phyloP scores from a whole-genome alignment of 2,113 vertebrate species.

The Rafetus swinhoei region DNA sequence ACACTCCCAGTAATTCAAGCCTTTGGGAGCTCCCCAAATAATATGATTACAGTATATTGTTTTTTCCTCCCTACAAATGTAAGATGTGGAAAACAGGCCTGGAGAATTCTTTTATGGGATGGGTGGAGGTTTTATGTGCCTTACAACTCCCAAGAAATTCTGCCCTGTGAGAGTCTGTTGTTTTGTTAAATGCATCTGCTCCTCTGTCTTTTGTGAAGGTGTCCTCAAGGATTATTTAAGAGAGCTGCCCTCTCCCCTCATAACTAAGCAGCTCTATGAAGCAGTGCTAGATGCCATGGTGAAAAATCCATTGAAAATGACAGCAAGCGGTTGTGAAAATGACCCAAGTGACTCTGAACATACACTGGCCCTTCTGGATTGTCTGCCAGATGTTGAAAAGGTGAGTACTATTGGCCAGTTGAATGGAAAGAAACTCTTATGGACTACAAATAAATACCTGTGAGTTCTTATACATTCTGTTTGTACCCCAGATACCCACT shows the following conservation, averaged over 20 bases:
- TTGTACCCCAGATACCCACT: accelerated
- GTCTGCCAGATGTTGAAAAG: conserved; percentile 92
- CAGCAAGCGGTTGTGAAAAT: conserved; percentile 87
- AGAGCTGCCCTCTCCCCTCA: conserved; percentile 94
- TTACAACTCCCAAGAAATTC: background rate
- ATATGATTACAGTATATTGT: accelerated
- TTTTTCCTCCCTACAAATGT: background rate
- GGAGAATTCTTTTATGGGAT: background rate
- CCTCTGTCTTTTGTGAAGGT: conserved; percentile 78
- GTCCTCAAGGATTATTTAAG: conserved; percentile 97
- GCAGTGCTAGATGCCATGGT: conserved; percentile 91
- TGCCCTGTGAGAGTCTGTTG: background rate
- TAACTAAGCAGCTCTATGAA: conserved; percentile 94
- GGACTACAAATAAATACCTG: background rate
- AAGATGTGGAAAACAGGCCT: background rate
- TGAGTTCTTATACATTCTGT: background rate
- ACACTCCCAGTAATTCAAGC: background rate
- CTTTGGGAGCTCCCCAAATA: background rate
- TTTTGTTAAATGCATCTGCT: background rate
- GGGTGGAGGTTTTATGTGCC: background rate
- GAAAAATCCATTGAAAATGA: conserved; percentile 89
- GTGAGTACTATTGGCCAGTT: conserved; percentile 70
- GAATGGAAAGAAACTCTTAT: background rate
- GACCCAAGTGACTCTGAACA: conserved; percentile 86
- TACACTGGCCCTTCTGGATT: conserved; percentile 87